Evolutionary conservation across 2,888 invertebrate species (phyloP).

Genomic region (Campopleginae sp.): DNA sequence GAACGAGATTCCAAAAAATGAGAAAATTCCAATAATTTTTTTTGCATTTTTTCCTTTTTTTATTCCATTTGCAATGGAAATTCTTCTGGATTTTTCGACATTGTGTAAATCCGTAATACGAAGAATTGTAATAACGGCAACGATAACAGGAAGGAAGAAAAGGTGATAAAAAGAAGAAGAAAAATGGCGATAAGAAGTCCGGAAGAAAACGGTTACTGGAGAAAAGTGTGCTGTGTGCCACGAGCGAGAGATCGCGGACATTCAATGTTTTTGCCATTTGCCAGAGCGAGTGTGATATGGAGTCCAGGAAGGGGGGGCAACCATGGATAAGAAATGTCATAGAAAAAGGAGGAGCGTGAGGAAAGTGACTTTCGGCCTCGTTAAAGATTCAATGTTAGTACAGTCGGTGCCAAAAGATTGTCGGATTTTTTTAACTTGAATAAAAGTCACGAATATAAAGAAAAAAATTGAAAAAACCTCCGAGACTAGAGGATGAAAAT

Average conservation of each 20-base stretch:
- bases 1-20: neutral
- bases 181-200: constrained; percentile 33
- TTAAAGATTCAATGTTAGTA: constrained; percentile 13
- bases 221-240: neutral
- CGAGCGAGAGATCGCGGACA: constrained; percentile 16
- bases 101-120: constrained; percentile 6
- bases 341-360: constrained; percentile 39
- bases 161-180: neutral
- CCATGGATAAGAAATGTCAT: neutral
- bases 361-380: constrained; percentile 64
- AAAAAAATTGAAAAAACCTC: neutral
- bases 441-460: neutral
- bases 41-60: neutral
- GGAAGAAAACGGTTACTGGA: constrained; percentile 51
- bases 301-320: neutral
- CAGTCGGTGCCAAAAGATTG: neutral
- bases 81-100: neutral
- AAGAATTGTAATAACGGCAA: neutral
- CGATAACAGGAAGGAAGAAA: neutral
- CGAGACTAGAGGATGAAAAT: neutral
- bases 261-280: constrained; percentile 33
- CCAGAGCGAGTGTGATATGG: constrained; percentile 44
- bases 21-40: neutral
- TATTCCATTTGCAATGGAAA: neutral
- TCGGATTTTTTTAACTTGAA: neutral